Evolutionary conservation across 2,797 vertebrate species (phyloP).

Genomic region (Neostethus bicornis): DNA sequence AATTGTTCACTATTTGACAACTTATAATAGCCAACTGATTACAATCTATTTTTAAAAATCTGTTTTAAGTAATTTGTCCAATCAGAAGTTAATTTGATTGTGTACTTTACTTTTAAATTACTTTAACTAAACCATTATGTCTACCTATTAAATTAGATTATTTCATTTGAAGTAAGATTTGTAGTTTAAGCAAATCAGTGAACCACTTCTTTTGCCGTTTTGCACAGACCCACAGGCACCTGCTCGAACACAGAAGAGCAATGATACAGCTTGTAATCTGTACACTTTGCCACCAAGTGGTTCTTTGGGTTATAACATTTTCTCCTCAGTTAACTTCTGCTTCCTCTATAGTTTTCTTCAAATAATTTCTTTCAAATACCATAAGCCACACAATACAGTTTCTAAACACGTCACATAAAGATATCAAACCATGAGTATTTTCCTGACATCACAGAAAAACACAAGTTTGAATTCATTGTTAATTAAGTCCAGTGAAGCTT

Average conservation of each 20-base stretch:
- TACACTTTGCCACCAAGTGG: constrained; percentile 80
- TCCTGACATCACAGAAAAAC: not conserved
- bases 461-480: not conserved
- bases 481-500: too few species aligned
- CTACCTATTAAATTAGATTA: constrained; percentile 39
- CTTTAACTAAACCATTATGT: constrained; percentile 18
- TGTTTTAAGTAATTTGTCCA: too few species aligned
- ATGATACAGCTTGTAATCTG: constrained; percentile 43
- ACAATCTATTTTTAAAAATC: too few species aligned
- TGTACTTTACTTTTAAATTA: constrained; percentile 37
- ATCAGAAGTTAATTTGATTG: constrained; percentile 14
- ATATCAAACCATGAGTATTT: not conserved
- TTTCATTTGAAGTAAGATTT: constrained; percentile 49
- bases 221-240: constrained; percentile 26
- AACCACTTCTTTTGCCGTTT: constrained; percentile 53
- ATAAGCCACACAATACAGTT: not conserved
- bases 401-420: not conserved
- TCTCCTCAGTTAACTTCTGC: constrained; percentile 43
- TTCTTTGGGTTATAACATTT: constrained; percentile 1
- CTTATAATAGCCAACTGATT: constrained; percentile 13
- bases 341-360: constrained; percentile 37
- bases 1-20: constrained; percentile 83
- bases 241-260: constrained; percentile 21
- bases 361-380: not conserved
- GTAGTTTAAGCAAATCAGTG: constrained; percentile 37